These are phyloP conservation scores for Aptenodytes patagonicus DNA, from an alignment of 2,113 vertebrate genomes.

Conservation along the genomic window DNA sequence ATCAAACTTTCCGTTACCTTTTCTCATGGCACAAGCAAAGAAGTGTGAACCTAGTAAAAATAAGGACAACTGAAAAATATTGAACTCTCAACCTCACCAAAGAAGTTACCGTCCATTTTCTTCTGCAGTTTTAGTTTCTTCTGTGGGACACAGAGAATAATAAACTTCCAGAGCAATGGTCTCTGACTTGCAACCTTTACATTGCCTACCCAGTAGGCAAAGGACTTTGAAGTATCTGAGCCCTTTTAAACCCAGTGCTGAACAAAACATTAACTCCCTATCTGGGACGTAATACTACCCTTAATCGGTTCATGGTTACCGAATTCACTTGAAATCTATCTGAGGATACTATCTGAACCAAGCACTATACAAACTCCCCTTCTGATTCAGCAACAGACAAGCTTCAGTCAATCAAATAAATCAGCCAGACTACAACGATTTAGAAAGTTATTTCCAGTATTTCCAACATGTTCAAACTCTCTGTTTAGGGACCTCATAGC, in stretches of 20 bases:
- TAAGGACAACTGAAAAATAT: not conserved
- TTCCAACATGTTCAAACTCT: not conserved
- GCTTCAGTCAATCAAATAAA: not conserved
- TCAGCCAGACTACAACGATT: not conserved
- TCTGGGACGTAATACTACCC: not conserved
- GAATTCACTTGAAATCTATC: not conserved
- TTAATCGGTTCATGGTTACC: not conserved
- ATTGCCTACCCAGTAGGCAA: not conserved
- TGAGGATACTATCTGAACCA: not conserved
- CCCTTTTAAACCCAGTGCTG: not conserved
- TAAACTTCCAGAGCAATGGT: not conserved
- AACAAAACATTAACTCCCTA: slow-evolving; percentile 5
- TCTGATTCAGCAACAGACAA: not conserved
- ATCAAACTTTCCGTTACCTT: not conserved
- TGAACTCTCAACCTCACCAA: not conserved
- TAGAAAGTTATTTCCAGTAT: not conserved
- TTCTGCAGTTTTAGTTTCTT: not conserved
- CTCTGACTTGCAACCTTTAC: not conserved
- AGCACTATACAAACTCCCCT: not conserved
- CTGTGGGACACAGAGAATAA: not conserved
- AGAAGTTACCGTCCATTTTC: not conserved
- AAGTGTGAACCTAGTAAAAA: not conserved
- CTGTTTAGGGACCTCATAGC: not conserved
- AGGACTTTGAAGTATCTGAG: not conserved
- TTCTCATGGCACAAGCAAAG: not conserved